These are phyloP conservation scores for Hafferia zeledoni DNA, from an alignment of 2,797 vertebrate species.

Conservation along the genomic window DNA sequence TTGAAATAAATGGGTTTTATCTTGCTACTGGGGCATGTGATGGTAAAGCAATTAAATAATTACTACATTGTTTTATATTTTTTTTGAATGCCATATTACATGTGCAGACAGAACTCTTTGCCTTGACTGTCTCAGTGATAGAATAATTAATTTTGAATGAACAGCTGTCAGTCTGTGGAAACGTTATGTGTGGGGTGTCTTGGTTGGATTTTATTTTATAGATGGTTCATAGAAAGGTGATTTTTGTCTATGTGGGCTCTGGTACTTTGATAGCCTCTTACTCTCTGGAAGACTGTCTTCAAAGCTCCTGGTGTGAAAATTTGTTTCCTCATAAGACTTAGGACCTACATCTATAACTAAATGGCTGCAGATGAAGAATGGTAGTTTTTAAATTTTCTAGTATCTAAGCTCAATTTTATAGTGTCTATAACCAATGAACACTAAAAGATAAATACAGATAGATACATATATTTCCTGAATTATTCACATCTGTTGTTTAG, in stretches of 20 bases:
- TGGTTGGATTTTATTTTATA: neutral
- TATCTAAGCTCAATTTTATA: neutral
- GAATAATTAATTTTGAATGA: neutral
- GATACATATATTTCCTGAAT: neutral
- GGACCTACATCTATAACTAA: neutral
- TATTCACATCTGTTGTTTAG: neutral
- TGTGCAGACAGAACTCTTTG: neutral
- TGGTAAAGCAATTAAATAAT: slow-evolving; percentile 64
- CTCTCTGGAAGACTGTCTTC: neutral
- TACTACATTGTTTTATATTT: neutral
- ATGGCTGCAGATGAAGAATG: neutral
- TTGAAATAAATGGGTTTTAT: slow-evolving; percentile 65
- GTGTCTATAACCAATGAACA: neutral
- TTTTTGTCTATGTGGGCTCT: neutral
- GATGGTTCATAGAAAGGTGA: neutral
- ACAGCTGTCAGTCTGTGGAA: neutral
- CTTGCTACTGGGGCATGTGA: slow-evolving; percentile 77
- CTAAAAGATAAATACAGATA: neutral
- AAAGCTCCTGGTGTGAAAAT: neutral
- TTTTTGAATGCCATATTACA: neutral
- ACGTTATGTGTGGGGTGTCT: rapidly evolving
- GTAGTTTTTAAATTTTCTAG: neutral
- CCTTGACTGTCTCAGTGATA: neutral
- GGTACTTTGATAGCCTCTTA: neutral
- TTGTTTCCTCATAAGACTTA: neutral